Base-by-base conservation (phyloP, 2,888 invertebrate genomes). In the Eulithis prunata region DNA sequence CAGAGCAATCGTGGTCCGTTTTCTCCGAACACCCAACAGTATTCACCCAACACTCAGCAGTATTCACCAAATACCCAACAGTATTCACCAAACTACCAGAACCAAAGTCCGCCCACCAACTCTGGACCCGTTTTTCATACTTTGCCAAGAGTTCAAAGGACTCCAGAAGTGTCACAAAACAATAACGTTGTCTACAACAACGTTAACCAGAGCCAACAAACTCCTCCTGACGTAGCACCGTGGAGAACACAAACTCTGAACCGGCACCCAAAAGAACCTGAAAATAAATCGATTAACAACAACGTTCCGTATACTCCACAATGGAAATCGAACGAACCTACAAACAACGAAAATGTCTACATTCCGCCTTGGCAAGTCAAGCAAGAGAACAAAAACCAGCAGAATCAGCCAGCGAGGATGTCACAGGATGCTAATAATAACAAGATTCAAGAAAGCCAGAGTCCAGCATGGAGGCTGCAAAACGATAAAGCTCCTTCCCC, bases 191-290 rank as follows among this genome's bases (percentile, higher is more conserved):
- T 81, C 63, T 84, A 83, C 57, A 88, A 86, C 58, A 90, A 89
- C 62, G 75, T 77, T 1, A 81, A 81, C 61, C 80, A 83, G 71
- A 73, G 69, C 56, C 75, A 78, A 64, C 76, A 78, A 21, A 86
- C 81, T 76, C 83, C 86, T 13, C 83, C 78, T 32, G 88, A 85
- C 66, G 68, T 80, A 47, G 80, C 91, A 3, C 91, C 92, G 5
- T 92, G 93, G 93, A 82, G 92, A 72, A 84, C 92, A 7, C 83
- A 83, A 59, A 91, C 93, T 11, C 72, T 91, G 3, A 90, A 86
- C 64, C 85, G 90, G 76, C 78, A 86, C 67, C 80, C 85, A 49
- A 80, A 80, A 13, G 90, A 87, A 68, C 74, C 77, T 53, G 87
- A 89, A 66, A 81, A 73, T 57, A 82, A 85, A 68, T 75, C 67